Percentiles rank a stretch among this genome's conserved stretches.
Evolutionary conservation across 2,888 invertebrate genomes (phyloP).

Genomic region (Oeneis ivallda): DNA sequence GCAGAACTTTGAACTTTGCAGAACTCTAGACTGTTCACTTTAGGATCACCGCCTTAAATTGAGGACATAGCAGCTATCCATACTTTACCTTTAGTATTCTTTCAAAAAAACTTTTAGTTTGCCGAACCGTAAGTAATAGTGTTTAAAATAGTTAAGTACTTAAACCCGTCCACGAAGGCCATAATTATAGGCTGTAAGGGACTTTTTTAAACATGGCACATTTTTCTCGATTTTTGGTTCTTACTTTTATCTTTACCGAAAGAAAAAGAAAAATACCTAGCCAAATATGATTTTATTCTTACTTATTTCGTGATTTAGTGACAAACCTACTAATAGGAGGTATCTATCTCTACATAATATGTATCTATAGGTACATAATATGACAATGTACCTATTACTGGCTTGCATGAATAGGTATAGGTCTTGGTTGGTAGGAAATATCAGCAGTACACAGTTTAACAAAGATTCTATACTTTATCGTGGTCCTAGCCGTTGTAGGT

Average conservation of each 20-base stretch:
- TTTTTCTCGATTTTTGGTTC: slow-evolving; percentile 21
- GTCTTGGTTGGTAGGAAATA: no score
- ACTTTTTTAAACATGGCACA: slow-evolving; percentile 28
- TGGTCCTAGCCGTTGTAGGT: no score
- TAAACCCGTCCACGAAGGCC: slow-evolving; percentile 32
- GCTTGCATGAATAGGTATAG: no score
- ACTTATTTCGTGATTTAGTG: no score
- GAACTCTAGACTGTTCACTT: background rate
- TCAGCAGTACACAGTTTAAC: no score
- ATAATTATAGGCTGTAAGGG: slow-evolving; percentile 35
- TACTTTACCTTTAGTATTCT: background rate
- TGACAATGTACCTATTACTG: no score
- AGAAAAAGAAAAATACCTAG: no score
- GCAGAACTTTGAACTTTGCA: background rate
- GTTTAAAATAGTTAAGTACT: slow-evolving; percentile 27
- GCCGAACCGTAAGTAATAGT: slow-evolving; percentile 32
- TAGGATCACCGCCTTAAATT: background rate
- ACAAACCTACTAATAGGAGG: no score
- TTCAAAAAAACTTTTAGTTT: slow-evolving; percentile 22
- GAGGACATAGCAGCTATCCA: background rate
- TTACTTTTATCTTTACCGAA: background rate
- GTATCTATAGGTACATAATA: no score
- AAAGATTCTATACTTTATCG: no score
- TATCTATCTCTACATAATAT: no score
- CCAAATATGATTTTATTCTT: no score